Base-by-base conservation (phyloP, 2,797 vertebrate species). In the Arrhamphus sclerolepis region DNA sequence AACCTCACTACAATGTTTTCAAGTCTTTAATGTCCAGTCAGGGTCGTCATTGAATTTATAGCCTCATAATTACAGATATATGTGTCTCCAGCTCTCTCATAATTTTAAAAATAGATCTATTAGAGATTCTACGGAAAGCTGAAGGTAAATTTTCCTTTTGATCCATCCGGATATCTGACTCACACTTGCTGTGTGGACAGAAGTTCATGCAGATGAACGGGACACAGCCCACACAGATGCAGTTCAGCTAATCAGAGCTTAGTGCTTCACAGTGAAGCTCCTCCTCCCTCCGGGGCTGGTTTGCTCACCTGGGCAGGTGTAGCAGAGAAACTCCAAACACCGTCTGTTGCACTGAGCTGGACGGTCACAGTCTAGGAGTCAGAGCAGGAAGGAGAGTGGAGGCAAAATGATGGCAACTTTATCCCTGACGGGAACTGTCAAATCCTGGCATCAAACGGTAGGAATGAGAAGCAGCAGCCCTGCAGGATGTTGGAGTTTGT, bases 391-490 rank as follows among this genome's bases (percentile, higher is more conserved):
- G 62, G 26, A 42, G 38, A 78, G 58, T 1, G 46, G 55, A 75
- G 69, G 55, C 65, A 89, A 78, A 53, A 91, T 90, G 89, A 90
- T 91, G 89, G 78, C 90, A 20, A 89, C 90, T 17, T 46, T 92
- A 68, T 89, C 89, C 34, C 56, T 89, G 76, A 72, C 89, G 43
- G 81, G 89, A 62, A 70, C 80, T 4, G 57, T 88, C 63, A 65
- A 84, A 1, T 61, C 87, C 78, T 90, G 89, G 86, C 86, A 90
- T 4, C 80, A 47, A 53, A 91, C 89, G 89, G 91, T 92, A 91
- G 85, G 91, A 61, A 56, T 1, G 41, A 43, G 50, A n/a, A 21
- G 9, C 28, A 20, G 44, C 3, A 28, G 47, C 9, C 2, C 19
- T 40, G 18, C 19, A 14, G 13, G 49, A 34, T 59, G 28, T 7